A percentile compares a stretch with the other conserved stretches of the same genome.
Evolutionary conservation across 2,888 invertebrate species (phyloP).

Genomic region (Pandemis heparana): DNA sequence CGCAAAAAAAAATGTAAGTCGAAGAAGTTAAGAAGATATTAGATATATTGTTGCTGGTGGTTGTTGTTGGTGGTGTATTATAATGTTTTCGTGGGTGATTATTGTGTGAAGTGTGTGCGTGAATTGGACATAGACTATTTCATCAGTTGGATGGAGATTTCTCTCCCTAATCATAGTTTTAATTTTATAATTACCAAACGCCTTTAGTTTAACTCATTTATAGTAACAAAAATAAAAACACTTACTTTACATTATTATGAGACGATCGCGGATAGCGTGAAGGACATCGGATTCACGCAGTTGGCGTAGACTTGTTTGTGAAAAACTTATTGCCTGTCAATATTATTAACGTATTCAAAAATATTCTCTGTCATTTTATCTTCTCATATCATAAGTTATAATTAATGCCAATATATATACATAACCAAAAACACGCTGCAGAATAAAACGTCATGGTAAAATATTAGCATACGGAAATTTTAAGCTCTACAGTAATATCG

Average conservation of each 20-base stretch:
- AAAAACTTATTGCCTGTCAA: not conserved
- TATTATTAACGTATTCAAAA: not conserved
- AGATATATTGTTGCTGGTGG: too few relatives aligned
- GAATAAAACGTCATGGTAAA: too few relatives aligned
- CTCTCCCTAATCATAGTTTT: not conserved
- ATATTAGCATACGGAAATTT: too few relatives aligned
- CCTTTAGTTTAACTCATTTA: not conserved
- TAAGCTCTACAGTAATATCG: too few relatives aligned
- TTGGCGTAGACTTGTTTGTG: not conserved
- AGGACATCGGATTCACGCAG: not conserved
- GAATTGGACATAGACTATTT: not conserved
- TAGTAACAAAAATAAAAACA: not conserved
- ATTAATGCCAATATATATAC: too few relatives aligned
- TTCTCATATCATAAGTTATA: too few relatives aligned
- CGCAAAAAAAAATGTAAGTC: too few relatives aligned
- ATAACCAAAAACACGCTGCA: too few relatives aligned
- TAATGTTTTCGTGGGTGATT: not conserved
- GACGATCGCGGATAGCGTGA: not conserved
- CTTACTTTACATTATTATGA: not conserved
- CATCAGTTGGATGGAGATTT: not conserved
- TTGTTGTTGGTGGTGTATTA: not conserved
- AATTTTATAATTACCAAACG: too few relatives aligned
- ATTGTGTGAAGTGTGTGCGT: not conserved
- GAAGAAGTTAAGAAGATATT: too few relatives aligned
- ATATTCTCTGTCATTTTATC: not conserved